phyloP scores from a whole-genome alignment of 2,113 vertebrate genomes.

The Syngnathus floridae region DNA sequence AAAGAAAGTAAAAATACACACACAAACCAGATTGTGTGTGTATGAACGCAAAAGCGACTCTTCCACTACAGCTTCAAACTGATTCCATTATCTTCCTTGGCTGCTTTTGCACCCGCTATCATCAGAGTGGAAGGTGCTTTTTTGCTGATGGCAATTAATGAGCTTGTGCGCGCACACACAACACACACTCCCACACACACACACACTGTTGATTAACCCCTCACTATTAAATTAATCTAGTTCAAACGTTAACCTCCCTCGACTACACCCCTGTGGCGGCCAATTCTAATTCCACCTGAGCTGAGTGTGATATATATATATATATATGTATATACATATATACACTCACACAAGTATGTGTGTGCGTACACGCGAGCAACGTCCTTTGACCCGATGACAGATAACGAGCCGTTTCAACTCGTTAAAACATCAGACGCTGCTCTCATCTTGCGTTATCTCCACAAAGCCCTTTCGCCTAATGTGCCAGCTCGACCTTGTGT shows the following conservation, averaged over 20 bases:
- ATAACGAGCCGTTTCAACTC: slow-evolving; percentile 56
- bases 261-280: slow-evolving; percentile 54
- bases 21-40: slow-evolving; percentile 33
- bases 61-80: slow-evolving; percentile 52
- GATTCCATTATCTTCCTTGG: slow-evolving; percentile 47
- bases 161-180: neutral
- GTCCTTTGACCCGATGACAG: slow-evolving; percentile 63
- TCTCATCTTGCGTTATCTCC: slow-evolving; percentile 52
- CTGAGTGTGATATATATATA: slow-evolving; percentile 37
- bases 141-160: slow-evolving; percentile 63
- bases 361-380: slow-evolving; percentile 11
- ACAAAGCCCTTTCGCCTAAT: neutral
- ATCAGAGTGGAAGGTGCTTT: slow-evolving; percentile 60
- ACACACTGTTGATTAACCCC: slow-evolving; percentile 55
- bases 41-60: slow-evolving; percentile 40
- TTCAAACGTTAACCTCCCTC: slow-evolving; percentile 56
- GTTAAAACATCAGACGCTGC: slow-evolving; percentile 50
- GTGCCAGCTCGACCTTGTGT: slow-evolving; percentile 24
- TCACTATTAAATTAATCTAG: slow-evolving; percentile 61
- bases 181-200: slow-evolving; percentile 4
- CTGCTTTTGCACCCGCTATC: slow-evolving; percentile 61
- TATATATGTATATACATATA: slow-evolving; percentile 17
- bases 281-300: slow-evolving; percentile 63
- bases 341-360: neutral
- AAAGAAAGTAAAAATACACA: neutral